Conservation (phyloP, 2,888 invertebrate genomes). For the Odontocolon sp. region DNA sequence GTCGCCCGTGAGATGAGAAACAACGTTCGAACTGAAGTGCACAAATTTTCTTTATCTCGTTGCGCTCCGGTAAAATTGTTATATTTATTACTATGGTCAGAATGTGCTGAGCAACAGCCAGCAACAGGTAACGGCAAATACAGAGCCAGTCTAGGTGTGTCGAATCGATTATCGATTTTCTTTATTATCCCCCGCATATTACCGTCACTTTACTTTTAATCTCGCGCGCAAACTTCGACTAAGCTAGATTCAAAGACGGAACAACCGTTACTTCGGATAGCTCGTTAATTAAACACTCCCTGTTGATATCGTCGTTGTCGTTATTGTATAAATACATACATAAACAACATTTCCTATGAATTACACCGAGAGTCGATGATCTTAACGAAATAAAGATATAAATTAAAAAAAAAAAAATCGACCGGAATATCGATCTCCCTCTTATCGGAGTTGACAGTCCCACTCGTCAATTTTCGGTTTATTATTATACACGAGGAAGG, state of each 20-base stretch:
- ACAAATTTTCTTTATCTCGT: slow-evolving; percentile 45
- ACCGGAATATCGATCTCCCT: slow-evolving; percentile 22
- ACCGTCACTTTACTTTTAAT: slow-evolving; percentile 55
- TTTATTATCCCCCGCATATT: slow-evolving; percentile 37
- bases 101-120: neutral
- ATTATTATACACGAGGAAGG: neutral
- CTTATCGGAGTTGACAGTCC: slow-evolving; percentile 28
- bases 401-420: neutral
- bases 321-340: no score
- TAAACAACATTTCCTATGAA: no score
- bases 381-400: slow-evolving; percentile 4
- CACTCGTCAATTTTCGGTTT: slow-evolving; percentile 33
- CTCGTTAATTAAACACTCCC: slow-evolving; percentile 45
- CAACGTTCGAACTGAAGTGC: neutral
- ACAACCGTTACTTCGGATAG: slow-evolving; percentile 40
- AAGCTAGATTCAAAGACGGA: slow-evolving; percentile 26
- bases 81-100: slow-evolving; percentile 21
- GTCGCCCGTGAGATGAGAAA: neutral
- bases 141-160: slow-evolving; percentile 31
- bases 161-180: slow-evolving; percentile 56
- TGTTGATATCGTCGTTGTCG: slow-evolving; percentile 26
- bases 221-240: slow-evolving; percentile 31
- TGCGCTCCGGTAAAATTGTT: slow-evolving; percentile 34
- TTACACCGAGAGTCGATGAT: neutral
- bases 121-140: neutral